Evolutionary conservation across 1,140 invertebrate genomes (phyloP).

Genomic region (Trichoplusia ni): DNA sequence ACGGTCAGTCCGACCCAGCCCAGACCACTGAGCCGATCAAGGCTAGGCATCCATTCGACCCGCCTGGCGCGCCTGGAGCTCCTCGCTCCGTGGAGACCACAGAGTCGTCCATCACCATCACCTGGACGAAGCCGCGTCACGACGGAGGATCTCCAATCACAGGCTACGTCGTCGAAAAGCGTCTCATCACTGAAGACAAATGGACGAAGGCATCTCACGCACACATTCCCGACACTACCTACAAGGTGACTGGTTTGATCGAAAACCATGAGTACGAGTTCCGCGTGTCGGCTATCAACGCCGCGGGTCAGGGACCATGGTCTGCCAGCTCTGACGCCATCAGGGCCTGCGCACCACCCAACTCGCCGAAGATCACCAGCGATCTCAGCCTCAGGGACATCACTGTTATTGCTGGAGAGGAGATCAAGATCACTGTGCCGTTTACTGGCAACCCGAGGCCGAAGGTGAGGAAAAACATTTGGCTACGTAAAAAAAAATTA

Average conservation of each 20-base stretch:
- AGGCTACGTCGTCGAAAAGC: conserved; percentile 96
- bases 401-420: conserved; percentile 96
- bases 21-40: conserved; percentile 93
- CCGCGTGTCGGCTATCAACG: conserved; percentile 97
- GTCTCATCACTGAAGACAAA: conserved; percentile 92
- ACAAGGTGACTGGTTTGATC: conserved; percentile 92
- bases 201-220: conserved; percentile 95
- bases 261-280: conserved; percentile 99
- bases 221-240: conserved; percentile 89
- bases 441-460: conserved; percentile 95
- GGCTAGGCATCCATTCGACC: conserved; percentile 98
- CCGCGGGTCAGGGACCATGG: conserved; percentile 96
- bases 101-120: conserved; percentile 96
- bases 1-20: conserved; percentile 96
- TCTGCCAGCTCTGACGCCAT: conserved; percentile 96
- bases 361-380: conserved; percentile 95
- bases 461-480: too few relatives aligned
- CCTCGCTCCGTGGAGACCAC: conserved; percentile 93
- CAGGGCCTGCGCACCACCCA: conserved; percentile 91
- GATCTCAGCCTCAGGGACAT: conserved; percentile 96
- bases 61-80: conserved; percentile 93
- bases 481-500: too few relatives aligned
- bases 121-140: conserved; percentile 95
- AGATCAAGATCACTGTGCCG: conserved; percentile 97
- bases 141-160: conserved; percentile 96